Evolutionary conservation across 35 echinoderm and acorn worm genomes (phyloP), one percentile per base, ranked within the genome.

Genomic region (Anneissia japonica): DNA sequence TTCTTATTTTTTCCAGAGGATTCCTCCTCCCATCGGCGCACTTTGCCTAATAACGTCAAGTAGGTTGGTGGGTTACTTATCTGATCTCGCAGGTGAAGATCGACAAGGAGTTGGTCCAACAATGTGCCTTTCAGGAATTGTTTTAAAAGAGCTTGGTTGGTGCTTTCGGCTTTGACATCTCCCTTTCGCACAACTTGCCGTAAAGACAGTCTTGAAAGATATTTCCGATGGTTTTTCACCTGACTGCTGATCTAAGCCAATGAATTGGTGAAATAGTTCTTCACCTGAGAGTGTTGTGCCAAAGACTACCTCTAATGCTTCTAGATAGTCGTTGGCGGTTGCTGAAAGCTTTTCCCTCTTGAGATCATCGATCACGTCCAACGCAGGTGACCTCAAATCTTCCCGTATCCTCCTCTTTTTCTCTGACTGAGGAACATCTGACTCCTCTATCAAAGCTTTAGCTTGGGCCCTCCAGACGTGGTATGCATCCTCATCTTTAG

Each of bases 351-450:
- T 73, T n/a, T 90, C 83, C 45, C 39, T 32, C 41, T 46, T 77
- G 21, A 80, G 35, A 46, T 86, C 89, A 36, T 39, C 75, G n/a
- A 90, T 86, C 6, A 90, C 72, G 11, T 85, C 81, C 28, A 84
- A 55, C 33, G 83, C 89, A 36, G 89, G 88, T 82, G 89, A 38
- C 13, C 81, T 35, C 11, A 89, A 73, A 34, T 35, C 45, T 30
- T 89, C 80, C 2, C 64, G 33, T 11, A 79, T 45, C 16, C 76
- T 37, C 33, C 73, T 39, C 35, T 83, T 79, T 41, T 77, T 73
- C 39, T 90, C 89, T 6, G 30, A 39, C 19, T 85, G 75, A 2
- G 75, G 43, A 2, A 74, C 37, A 30, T 79, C 75, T 74, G 74
- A 46, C 38, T 89, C 80, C 16, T 86, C 84, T 1, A 80, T 30